These are phyloP conservation scores for Dolichoris vasculosae DNA, from an alignment of 1,140 invertebrate genomes.

Conservation along the genomic window DNA sequence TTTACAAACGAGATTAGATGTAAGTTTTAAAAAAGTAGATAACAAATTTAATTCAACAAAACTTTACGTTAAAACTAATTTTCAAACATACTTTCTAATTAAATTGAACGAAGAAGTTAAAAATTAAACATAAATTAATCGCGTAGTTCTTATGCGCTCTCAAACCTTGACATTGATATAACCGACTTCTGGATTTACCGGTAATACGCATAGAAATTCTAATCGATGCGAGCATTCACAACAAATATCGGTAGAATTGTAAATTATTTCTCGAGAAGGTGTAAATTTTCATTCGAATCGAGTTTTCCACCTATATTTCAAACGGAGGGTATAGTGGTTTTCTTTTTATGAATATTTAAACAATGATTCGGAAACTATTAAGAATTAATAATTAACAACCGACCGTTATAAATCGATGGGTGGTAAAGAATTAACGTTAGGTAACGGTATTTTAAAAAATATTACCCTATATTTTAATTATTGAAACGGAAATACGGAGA, in stretches of 20 bases:
- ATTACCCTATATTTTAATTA: too few species aligned
- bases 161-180: slow-evolving; percentile 9
- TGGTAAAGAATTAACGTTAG: too few species aligned
- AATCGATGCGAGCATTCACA: not conserved
- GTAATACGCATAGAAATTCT: not conserved
- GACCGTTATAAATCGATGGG: not conserved
- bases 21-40: too few species aligned
- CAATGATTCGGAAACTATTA: not conserved
- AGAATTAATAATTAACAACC: not conserved
- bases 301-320: not conserved
- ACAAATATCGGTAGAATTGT: not conserved
- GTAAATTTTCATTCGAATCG: slow-evolving; percentile 3
- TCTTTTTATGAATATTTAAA: not conserved
- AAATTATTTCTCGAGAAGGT: slow-evolving; percentile 28
- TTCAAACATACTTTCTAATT: not conserved
- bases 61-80: not conserved
- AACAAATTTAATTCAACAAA: too few species aligned
- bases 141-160: not conserved
- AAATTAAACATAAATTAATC: not conserved
- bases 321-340: not conserved
- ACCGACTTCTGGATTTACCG: not conserved
- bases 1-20: not conserved
- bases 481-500: too few species aligned
- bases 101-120: not conserved
- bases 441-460: too few species aligned